phyloP scores from a whole-genome alignment of 2,797 vertebrate genomes.

The Sebastes matsubarae region DNA sequence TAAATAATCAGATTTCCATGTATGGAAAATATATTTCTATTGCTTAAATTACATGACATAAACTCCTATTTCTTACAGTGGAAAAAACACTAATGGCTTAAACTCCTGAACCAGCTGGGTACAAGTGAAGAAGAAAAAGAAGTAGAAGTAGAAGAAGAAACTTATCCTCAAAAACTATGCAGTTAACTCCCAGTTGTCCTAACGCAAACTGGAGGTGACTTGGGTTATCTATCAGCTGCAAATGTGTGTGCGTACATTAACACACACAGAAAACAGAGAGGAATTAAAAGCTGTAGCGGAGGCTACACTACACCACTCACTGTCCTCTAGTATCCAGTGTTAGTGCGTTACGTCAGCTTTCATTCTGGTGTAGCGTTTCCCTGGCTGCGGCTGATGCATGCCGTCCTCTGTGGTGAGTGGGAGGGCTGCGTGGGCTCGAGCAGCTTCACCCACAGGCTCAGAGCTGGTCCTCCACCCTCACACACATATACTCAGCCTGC shows the following conservation, averaged over 20 bases:
- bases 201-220: not conserved
- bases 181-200: not conserved
- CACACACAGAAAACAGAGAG: not conserved
- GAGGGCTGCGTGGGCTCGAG: constrained; percentile 56
- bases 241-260: not conserved
- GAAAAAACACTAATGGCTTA: not conserved
- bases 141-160: not conserved
- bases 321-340: not conserved
- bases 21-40: not conserved
- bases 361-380: constrained; percentile 21
- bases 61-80: not conserved
- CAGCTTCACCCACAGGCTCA: constrained; percentile 47
- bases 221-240: not conserved
- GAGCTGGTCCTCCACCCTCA: constrained; percentile 28
- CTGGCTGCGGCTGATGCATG: constrained; percentile 25
- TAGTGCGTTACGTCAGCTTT: constrained; percentile 35
- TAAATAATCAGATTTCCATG: not conserved
- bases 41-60: not conserved
- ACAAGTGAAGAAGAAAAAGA: not conserved
- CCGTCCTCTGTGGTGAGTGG: constrained; percentile 42
- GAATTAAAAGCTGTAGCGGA: not conserved
- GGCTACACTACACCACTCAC: not conserved
- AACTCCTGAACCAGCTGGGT: not conserved
- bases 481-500: not conserved
- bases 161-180: not conserved